Evolutionary conservation across 2,888 invertebrate genomes (phyloP), one percentile per base, ranked within the genome.

Genomic region (Hirtodrosophila confusa): DNA sequence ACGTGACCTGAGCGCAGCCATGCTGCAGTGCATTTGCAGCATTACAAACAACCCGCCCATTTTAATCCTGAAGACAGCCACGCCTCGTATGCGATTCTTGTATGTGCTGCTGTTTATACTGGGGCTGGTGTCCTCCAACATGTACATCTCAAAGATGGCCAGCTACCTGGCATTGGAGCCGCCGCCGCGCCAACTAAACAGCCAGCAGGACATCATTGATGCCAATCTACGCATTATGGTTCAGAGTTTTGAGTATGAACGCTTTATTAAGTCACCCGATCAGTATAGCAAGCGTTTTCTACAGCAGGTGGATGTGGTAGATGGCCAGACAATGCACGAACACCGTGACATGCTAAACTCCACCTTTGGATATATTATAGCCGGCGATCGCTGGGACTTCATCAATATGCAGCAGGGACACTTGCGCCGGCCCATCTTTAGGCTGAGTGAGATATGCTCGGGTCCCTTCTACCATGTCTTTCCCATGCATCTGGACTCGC

Each of bases 301-400:
- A 11, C 37, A 82, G 4, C 80, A 82, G 37, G 40, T 89, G 9
- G 33, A 75, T 0, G 36, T 78, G 3, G 69, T 69, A 1, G 71
- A 69, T 1, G 60, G 72, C 10, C 36, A 40, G 0, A 23, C 57
- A 0, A 9, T 89, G 50, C 82, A 85, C 3, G 10, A 9, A 0
- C 78, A 85, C 65, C 86, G 89, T 0, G 85, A 86, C 12, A 8
- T 40, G 2, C 49, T 90, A 0, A 89, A 90, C 31, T 71, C 70
- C 1, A 74, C 65, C 0, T 90, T 44, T 33, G 90, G 85, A 4
- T 90, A 86, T 49, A 78, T 85, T 4, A 51, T 84, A 3, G 72
- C 84, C 49, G 58, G 73, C 2, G 90, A 90, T 74, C 90, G 90
- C 10, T 90, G 90, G 90, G 17, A 51, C 0, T 87, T 88, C 24